Percentiles rank a stretch among this genome's conserved stretches.
Evolutionary conservation across 2,888 invertebrate species (phyloP).

Genomic region (Eumacrocentrus americanus): DNA sequence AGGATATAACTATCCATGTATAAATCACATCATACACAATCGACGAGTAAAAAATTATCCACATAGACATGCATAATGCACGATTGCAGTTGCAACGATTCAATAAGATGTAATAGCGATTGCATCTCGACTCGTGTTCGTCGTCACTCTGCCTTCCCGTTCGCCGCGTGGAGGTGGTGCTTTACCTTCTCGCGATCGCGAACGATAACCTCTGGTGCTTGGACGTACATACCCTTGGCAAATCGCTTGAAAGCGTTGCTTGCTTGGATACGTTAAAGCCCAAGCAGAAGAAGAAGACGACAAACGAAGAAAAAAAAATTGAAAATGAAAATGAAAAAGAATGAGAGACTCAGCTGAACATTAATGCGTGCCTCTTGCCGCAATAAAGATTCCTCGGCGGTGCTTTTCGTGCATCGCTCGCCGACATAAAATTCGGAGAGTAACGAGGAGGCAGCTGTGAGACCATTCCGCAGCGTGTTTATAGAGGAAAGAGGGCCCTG

Average conservation of each 20-base stretch:
- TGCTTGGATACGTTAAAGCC: background rate
- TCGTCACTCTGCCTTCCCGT: conserved; percentile 17
- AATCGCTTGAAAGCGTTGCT: no score
- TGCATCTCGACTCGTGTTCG: conserved; percentile 20
- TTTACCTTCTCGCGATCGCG: conserved; percentile 26
- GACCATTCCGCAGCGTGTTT: conserved; percentile 21
- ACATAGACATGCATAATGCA: background rate
- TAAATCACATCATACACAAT: no score
- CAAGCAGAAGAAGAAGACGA: conserved; percentile 4
- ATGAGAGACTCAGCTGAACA: conserved; percentile 12
- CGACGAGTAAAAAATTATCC: background rate
- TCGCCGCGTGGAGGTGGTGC: conserved; percentile 20
- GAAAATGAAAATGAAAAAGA: background rate
- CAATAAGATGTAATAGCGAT: conserved; percentile 26
- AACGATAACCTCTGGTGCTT: conserved; percentile 20
- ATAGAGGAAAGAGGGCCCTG: conserved; percentile 3
- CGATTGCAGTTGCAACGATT: background rate
- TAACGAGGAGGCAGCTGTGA: conserved; percentile 56
- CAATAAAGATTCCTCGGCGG: conserved; percentile 28
- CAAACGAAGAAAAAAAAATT: background rate
- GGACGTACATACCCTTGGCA: conserved; percentile 13
- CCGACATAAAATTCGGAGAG: conserved; percentile 51
- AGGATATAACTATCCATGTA: no score
- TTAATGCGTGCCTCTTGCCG: conserved; percentile 26
- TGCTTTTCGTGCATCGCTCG: conserved; percentile 26